Base-by-base conservation (phyloP, 2,888 invertebrate species). In the Athrips mouffetella region DNA sequence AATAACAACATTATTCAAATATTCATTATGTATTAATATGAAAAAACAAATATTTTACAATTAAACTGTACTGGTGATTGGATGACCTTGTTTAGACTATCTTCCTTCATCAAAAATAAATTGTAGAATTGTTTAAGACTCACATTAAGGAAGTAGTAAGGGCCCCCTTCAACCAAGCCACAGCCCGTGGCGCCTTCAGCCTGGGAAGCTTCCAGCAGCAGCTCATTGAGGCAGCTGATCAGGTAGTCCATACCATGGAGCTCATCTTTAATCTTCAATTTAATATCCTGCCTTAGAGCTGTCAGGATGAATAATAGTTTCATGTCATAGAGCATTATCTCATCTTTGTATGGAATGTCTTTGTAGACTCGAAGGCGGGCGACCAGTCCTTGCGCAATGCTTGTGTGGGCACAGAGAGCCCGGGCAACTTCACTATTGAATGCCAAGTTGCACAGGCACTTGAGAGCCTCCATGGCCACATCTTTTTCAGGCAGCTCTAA, bases 221-320 rank as follows among this genome's bases (percentile, higher is more conserved):
- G 89, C 49, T 91, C 89, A 65, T 93, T 92, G 46, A 96, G 80
- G 61, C 92, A 90, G 67, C 92, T 91, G 25, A 91, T 91, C 53
- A 96, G 85, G 67, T 91, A 91, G 42, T 90, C 89, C 63, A 94
- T 89, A 1, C 94, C 94, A 69, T 93, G 91, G 18, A 94, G 79
- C 59, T 94, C 91, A 64, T 91, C 89, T 57, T 91, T 91, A 0
- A 95, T 89, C 65, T 90, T 90, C 13, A 80, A 76, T 57, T 93
- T 91, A 20, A 93, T 91, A 45, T 93, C 91, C 41, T 91, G 89
- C 73, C 94, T 93, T 31, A 97, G 76, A 2, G 97, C 97, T 16
- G 98, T 97, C 47, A 97, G 88, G 45, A 98, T 90, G 78, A 98
- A 98, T 47, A 98, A 77, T 48, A 98, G 87, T 76, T 96, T 94